A percentile compares a stretch with the other conserved stretches of the same genome.
Evolutionary conservation across 2,113 vertebrate genomes (phyloP).

Genomic region (Neogale vison): DNA sequence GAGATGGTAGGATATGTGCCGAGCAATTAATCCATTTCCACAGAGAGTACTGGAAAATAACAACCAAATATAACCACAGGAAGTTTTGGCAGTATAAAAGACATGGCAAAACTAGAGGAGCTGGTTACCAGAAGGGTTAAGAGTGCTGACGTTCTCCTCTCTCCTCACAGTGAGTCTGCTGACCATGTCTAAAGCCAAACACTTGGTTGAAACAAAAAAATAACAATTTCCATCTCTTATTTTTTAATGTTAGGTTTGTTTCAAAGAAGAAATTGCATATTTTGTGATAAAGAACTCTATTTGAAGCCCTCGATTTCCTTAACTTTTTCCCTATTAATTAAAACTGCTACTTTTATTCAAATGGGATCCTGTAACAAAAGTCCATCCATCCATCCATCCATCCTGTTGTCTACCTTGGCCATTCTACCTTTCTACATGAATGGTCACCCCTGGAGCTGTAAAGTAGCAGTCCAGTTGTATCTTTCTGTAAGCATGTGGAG

Average conservation of each 20-base stretch:
- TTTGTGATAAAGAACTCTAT: neutral
- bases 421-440: neutral
- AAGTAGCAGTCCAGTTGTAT: neutral
- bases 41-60: neutral
- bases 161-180: neutral
- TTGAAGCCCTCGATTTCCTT: constrained; percentile 9
- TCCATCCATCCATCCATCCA: neutral
- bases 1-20: neutral
- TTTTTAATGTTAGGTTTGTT: neutral
- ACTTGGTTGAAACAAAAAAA: neutral
- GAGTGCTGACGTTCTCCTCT: neutral
- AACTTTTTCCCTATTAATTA: neutral
- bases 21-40: neutral
- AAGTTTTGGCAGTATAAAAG: neutral
- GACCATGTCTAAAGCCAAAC: neutral
- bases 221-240: neutral
- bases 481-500: neutral
- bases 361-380: neutral
- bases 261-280: neutral
- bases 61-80: neutral
- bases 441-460: neutral
- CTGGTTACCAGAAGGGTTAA: neutral
- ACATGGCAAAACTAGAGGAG: neutral
- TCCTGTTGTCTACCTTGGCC: neutral
- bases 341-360: constrained; percentile 1